These are phyloP conservation scores for Drosophila longiperda DNA, from an alignment of 2,888 invertebrate species.

Conservation along the genomic window DNA sequence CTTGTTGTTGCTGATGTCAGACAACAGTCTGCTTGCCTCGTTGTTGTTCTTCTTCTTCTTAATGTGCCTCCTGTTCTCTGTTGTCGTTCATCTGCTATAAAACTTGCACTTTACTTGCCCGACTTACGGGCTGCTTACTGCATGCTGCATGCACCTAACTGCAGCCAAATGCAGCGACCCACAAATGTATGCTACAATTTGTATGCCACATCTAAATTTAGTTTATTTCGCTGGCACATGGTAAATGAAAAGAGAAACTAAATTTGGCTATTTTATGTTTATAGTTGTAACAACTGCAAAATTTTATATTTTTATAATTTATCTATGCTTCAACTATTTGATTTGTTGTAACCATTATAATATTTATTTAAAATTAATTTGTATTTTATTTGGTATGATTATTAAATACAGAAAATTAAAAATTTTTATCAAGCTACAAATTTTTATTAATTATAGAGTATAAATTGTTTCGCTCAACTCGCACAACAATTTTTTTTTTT, in stretches of 20 bases:
- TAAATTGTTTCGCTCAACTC: neutral
- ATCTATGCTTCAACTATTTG: neutral
- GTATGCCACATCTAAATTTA: conserved; percentile 5
- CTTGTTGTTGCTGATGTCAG: neutral
- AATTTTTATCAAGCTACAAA: neutral
- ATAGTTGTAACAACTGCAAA: neutral
- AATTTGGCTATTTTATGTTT: neutral
- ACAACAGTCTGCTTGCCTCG: neutral
- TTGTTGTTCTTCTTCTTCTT: conserved; percentile 7
- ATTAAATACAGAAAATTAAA: neutral
- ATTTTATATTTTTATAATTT: neutral
- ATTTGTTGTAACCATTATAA: neutral
- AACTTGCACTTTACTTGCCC: conserved; percentile 49
- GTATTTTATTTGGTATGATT: neutral
- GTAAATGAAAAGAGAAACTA: neutral
- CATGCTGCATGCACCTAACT: neutral
- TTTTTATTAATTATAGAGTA: neutral
- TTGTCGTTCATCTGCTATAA: conserved; percentile 40
- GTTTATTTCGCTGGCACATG: conserved; percentile 15
- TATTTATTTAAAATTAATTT: neutral
- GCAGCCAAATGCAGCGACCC: conserved; percentile 7
- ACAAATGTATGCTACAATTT: conserved; percentile 37
- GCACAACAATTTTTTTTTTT: conserved; percentile 20
- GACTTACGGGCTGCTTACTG: conserved; percentile 17
- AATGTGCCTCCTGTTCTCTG: conserved; percentile 13